These are phyloP conservation scores for Cephus cinctus DNA, from an alignment of 1,140 invertebrate species.

Conservation along the genomic window DNA sequence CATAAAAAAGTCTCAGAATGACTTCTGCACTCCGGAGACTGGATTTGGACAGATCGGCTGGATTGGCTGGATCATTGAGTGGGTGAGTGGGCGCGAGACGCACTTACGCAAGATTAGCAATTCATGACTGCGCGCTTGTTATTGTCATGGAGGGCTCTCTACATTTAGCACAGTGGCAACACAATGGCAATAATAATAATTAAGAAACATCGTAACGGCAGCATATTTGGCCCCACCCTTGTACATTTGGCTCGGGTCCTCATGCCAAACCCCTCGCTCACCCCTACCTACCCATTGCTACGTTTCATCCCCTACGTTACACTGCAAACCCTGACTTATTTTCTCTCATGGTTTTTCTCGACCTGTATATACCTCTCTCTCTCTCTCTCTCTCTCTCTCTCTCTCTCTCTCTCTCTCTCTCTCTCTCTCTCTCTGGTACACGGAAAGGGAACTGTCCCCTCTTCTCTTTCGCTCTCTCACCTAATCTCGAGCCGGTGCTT, in stretches of 20 bases:
- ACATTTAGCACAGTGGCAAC: constrained; percentile 39
- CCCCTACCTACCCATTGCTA: too few species aligned
- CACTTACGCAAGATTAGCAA: constrained; percentile 49
- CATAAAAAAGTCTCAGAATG: too few species aligned
- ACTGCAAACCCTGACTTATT: constrained; percentile 19
- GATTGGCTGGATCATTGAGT: too few species aligned
- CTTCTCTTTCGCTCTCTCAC: constrained; percentile 25
- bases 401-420: constrained; percentile 17
- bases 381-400: constrained; percentile 15
- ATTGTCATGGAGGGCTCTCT: constrained; percentile 38
- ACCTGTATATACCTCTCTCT: too few species aligned
- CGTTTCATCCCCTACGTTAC: too few species aligned
- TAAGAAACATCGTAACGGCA: constrained; percentile 54
- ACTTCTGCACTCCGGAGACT: too few species aligned
- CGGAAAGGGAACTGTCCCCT: too few species aligned
- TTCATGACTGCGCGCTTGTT: constrained; percentile 48
- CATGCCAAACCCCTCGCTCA: too few species aligned
- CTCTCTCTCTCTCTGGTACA: too few species aligned
- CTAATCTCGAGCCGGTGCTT: constrained; percentile 52
- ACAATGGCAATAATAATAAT: constrained; percentile 55
- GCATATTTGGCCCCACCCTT: constrained; percentile 40
- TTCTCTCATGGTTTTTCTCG: constrained; percentile 11
- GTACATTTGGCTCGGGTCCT: constrained; percentile 27
- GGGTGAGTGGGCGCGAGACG: too few species aligned
- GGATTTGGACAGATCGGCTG: too few species aligned